phyloP scores from a whole-genome alignment of 2,797 vertebrate genomes.

The Neosilurus hyrtlii region DNA sequence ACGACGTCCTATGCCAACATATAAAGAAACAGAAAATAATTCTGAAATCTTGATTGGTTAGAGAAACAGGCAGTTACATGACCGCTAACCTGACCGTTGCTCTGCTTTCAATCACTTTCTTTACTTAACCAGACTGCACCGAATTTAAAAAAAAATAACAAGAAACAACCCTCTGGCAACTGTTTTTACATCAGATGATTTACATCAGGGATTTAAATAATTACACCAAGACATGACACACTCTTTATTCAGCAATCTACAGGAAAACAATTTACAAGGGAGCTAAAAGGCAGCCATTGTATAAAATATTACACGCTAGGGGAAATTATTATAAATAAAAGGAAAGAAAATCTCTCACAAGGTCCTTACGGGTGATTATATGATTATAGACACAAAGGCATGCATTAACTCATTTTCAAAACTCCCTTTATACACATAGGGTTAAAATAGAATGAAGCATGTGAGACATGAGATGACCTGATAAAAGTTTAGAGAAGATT shows the following conservation, averaged over 20 bases:
- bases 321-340: conserved; percentile 15
- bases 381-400: conserved; percentile 4
- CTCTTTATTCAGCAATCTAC: conserved; percentile 19
- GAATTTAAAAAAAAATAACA: conserved; percentile 39
- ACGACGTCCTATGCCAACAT: not conserved
- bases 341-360: conserved; percentile 6
- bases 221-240: conserved; percentile 31
- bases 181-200: no score
- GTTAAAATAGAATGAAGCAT: no score
- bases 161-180: conserved; percentile 38
- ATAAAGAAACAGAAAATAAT: not conserved
- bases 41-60: conserved; percentile 27
- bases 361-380: conserved; percentile 9
- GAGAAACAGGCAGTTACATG: conserved; percentile 44
- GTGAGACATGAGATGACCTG: not conserved
- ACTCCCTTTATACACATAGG: not conserved
- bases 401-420: not conserved
- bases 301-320: not conserved
- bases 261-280: not conserved
- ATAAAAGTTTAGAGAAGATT: conserved; percentile 24
- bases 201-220: conserved; percentile 8
- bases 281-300: conserved; percentile 5
- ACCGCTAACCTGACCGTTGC: conserved; percentile 38
- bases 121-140: conserved; percentile 48
- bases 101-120: conserved; percentile 41